Base-by-base conservation (phyloP, 2,113 vertebrate species). In the Gopherus flavomarginatus region DNA sequence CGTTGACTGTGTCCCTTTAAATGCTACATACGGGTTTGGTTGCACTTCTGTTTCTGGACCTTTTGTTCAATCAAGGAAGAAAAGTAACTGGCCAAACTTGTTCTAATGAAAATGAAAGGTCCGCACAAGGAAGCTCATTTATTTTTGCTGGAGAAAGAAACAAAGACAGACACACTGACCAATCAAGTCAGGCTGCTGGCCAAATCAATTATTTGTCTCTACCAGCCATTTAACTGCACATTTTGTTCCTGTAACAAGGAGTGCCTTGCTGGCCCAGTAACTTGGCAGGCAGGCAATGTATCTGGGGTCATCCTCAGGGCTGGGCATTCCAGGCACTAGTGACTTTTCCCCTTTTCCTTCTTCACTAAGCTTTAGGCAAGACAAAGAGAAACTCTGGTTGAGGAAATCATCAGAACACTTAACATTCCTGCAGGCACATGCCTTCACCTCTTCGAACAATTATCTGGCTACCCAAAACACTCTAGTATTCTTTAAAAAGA, bases 121-220 rank as follows among this genome's bases (percentile, higher is more conserved):
- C 86, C 92, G 89, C 56, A 89, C 42, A 91, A 72, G 87, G 90
- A 95, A 96, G 72, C 38, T 92, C n/a, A 80, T 87, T 92, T 96
- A 87, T 95, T 96, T 97, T 93, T 92, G 78, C 85, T 97, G 95
- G 92, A 96, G 90, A 92, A 96, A 92, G 92, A 95, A 98, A 96
- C 88, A 93, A 89, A 97, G 95, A 86, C 69, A 96, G 93, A 92
- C 53, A 90, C 96, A 88, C 89, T 92, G 96, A 97, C 87, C 87
- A 93, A 92, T 53, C 65, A 95, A 94, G 89, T 49, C 90, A 96
- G 96, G 93, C 94, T 86, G 89, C 53, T 80, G 62, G 95, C 96
- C 97, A 98, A 97, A 96, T n/a, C 93, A 96, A 95, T 95, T 97
- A 94, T 97, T 96, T 97, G 93, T 94, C 90, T 91, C 91, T 93